Evolutionary conservation across 1,140 invertebrate genomes (phyloP), one percentile per base, ranked within the genome.

Genomic region (Trichoplusia ni): DNA sequence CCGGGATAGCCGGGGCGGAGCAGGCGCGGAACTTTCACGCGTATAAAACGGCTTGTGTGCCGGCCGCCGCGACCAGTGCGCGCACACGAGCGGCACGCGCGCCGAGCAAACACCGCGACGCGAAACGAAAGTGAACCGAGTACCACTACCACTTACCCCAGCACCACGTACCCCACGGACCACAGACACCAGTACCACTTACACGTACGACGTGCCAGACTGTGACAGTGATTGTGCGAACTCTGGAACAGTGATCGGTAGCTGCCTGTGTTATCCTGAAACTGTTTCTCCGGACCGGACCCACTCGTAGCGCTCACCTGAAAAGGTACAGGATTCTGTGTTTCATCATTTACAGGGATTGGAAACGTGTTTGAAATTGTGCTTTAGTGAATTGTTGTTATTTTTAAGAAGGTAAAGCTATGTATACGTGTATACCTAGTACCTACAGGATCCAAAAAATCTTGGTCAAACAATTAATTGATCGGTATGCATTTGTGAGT

Each of bases 101-200:
- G 65, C 63, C 54, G 29, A 51, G 66, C 73, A 29, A 19, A 33
- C 59, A 37, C 64, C n/a, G 70, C 64, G 56, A 40, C 76, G 82
- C 72, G 81, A 84, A 86, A 77, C 85, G 85, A 88, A 88, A 89
- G 86, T 89, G 86, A 83, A n/a, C n/a, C n/a, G n/a, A 73, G 73
- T 38, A 54, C 58, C 6, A 25, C 9, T 40, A 40, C 2, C 38
- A 40, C 38, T n/a, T n/a, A n/a, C n/a, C n/a, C n/a, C n/a, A n/a
- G n/a, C n/a, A n/a, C n/a, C n/a, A n/a, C n/a, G n/a, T n/a, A n/a
- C n/a, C n/a, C n/a, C n/a, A n/a, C n/a, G n/a, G n/a, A n/a, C n/a
- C n/a, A n/a, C n/a, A n/a, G n/a, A n/a, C n/a, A n/a, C n/a, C n/a
- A n/a, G n/a, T n/a, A n/a, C n/a, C n/a, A n/a, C n/a, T n/a, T n/a